Evolutionary conservation across 2,888 invertebrate genomes (phyloP).

Genomic region (Cephus sareptanus): DNA sequence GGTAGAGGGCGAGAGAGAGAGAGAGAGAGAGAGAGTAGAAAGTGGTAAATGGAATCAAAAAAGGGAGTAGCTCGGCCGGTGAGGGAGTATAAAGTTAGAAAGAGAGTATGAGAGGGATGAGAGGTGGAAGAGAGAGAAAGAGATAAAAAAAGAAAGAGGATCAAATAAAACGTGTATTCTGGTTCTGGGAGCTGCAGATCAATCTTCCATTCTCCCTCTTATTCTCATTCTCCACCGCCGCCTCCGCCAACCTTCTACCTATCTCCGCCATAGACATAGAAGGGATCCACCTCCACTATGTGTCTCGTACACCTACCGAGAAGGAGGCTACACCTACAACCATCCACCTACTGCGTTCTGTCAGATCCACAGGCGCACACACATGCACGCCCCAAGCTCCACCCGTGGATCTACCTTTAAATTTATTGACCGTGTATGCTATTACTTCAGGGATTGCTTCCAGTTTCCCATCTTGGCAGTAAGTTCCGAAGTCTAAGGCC

Average conservation of each 20-base stretch:
- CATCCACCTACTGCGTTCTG: no score
- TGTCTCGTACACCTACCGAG: no score
- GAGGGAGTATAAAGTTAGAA: no score
- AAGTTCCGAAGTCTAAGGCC: no score
- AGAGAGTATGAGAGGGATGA: no score
- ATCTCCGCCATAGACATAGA: conserved; percentile 15
- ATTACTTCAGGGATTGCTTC: conserved; percentile 45
- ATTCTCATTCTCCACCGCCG: conserved; percentile 34
- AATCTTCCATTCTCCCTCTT: conserved; percentile 44
- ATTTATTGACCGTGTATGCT: conserved; percentile 46
- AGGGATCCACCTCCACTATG: no score
- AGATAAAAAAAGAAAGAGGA: conserved; percentile 20
- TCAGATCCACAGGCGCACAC: not conserved
- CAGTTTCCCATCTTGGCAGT: conserved; percentile 15
- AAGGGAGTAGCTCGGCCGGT: no score
- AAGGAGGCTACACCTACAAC: no score
- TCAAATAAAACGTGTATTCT: conserved; percentile 39
- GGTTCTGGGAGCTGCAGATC: conserved; percentile 36
- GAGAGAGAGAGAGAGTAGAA: no score
- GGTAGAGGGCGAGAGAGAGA: no score
- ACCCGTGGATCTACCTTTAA: conserved; percentile 28
- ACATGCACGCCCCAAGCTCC: not conserved
- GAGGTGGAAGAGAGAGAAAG: no score
- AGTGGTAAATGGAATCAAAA: no score
- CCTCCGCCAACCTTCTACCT: conserved; percentile 35